Conservation (phyloP, 2,113 vertebrate species). For the Macroglossus sobrinus region DNA sequence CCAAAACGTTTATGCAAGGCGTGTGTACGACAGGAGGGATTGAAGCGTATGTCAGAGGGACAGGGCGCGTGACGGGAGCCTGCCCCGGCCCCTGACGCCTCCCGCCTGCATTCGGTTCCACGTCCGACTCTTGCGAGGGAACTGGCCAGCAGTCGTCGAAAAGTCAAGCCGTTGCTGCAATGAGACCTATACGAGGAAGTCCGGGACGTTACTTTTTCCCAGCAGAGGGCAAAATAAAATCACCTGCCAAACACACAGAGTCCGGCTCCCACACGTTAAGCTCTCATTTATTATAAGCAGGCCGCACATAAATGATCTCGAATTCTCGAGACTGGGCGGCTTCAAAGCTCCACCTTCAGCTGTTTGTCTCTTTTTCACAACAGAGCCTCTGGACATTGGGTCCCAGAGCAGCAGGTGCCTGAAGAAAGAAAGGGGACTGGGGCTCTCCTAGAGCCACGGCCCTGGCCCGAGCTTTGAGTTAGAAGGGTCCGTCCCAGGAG, state of each 20-base stretch:
- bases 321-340: not conserved
- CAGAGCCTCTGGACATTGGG: too few species aligned
- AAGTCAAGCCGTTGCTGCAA: not conserved
- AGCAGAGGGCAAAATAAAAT: not conserved
- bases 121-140: not conserved
- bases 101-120: not conserved
- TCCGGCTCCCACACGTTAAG: not conserved
- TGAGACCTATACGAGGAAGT: not conserved
- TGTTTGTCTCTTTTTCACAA: not conserved
- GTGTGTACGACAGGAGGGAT: not conserved
- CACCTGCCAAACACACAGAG: not conserved
- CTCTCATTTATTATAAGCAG: not conserved
- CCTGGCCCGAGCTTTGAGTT: not conserved
- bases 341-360: not conserved
- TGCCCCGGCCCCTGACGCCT: not conserved
- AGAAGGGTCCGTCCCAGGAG: not conserved
- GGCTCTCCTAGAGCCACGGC: too few species aligned
- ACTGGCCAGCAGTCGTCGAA: not conserved
- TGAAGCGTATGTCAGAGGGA: not conserved
- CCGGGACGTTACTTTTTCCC: not conserved
- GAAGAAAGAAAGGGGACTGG: not conserved
- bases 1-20: not conserved
- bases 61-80: fast-evolving
- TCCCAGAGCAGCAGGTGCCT: too few species aligned
- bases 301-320: not conserved